A percentile compares a stretch with the other conserved stretches of the same genome.
Conservation (phyloP, 2,113 vertebrate genomes). For the Sinosuthora webbiana region DNA sequence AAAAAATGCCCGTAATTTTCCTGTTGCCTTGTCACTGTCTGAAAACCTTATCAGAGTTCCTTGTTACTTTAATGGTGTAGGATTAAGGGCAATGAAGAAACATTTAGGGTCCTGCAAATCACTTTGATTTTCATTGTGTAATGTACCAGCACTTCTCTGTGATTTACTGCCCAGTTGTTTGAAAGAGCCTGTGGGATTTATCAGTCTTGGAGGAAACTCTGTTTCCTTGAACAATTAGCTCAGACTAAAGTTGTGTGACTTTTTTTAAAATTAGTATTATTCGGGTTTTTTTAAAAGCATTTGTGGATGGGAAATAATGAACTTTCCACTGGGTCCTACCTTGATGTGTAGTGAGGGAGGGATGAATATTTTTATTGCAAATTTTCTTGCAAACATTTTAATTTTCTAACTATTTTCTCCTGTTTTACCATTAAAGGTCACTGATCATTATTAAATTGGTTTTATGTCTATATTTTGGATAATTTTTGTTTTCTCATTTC, state of each 20-base stretch:
- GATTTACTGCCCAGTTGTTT: conserved; percentile 40
- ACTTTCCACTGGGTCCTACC: not conserved
- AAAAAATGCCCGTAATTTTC: conserved; percentile 26
- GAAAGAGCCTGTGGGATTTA: conserved; percentile 6
- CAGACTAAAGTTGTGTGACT: not conserved
- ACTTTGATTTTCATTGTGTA: conserved; percentile 45
- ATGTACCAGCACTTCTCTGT: not conserved
- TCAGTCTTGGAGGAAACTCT: conserved; percentile 36
- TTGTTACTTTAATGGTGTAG: conserved; percentile 3
- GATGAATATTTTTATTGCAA: not conserved
- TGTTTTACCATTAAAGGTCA: not conserved
- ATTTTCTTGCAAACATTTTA: not conserved
- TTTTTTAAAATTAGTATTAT: not conserved
- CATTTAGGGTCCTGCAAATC: conserved; percentile 51
- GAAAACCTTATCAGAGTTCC: conserved; percentile 34
- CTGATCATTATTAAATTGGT: not conserved
- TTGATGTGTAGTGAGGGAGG: not conserved
- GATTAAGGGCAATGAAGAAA: conserved; percentile 52
- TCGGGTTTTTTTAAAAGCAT: not conserved
- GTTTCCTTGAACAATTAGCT: conserved; percentile 37
- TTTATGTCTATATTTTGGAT: not conserved
- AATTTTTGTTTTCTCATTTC: not conserved
- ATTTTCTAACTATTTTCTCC: not conserved
- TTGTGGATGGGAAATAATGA: not conserved
- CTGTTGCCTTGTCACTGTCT: not conserved